Conservation (phyloP, 2,797 vertebrate genomes). For the Neostethus bicornis region DNA sequence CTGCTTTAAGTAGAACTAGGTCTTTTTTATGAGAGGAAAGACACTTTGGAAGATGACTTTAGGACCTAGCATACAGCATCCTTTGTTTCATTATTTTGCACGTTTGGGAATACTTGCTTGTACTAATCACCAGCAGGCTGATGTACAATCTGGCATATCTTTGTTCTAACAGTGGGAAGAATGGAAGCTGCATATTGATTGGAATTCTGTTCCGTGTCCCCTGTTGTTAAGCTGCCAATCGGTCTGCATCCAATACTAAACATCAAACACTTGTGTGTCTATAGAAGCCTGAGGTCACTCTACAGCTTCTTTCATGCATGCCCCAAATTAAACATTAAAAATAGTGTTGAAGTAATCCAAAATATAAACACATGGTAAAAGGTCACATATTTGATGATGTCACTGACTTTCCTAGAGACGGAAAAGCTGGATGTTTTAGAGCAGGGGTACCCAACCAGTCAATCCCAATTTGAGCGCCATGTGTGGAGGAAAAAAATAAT, state of each 20-base stretch:
- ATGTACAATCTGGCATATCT: conserved; percentile 14
- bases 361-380: conserved; percentile 12
- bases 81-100: not conserved
- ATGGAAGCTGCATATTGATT: conserved; percentile 44
- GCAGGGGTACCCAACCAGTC: too few relatives aligned
- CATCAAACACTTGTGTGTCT: conserved; percentile 18
- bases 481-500: too few relatives aligned
- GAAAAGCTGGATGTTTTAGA: too few relatives aligned
- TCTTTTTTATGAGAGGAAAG: conserved; percentile 25
- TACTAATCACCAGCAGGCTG: conserved; percentile 5
- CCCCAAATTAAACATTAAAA: conserved; percentile 48
- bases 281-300: conserved; percentile 40
- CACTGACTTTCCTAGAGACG: conserved; percentile 17
- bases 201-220: conserved; percentile 38
- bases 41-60: conserved; percentile 17
- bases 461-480: too few relatives aligned
- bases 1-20: conserved; percentile 24
- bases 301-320: conserved; percentile 33
- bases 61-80: conserved; percentile 4
- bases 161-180: conserved; percentile 13
- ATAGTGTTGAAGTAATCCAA: conserved; percentile 9
- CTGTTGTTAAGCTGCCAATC: conserved; percentile 53
- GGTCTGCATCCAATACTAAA: conserved; percentile 50
- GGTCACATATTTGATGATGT: conserved; percentile 16
- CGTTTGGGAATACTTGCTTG: not conserved